Evolutionary conservation across 2,113 vertebrate genomes (phyloP).

Genomic region (Muntiacus muntjak): DNA sequence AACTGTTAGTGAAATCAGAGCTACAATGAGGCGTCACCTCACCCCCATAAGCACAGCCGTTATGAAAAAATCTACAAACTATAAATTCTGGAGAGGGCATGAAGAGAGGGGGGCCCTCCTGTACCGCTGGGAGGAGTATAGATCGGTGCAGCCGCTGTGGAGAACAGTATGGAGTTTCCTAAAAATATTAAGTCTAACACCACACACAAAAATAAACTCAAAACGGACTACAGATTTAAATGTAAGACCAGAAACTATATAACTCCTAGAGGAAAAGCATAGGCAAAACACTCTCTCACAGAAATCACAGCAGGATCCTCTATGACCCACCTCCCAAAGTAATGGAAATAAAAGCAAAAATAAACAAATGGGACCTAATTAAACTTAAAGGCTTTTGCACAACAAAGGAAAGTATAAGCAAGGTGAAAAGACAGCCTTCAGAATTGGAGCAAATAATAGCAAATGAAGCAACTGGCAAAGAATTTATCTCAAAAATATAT

Average conservation of each 20-base stretch:
- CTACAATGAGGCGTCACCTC: not conserved
- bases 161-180: not conserved
- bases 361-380: not conserved
- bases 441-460: not conserved
- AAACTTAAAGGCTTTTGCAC: not conserved
- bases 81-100: not conserved
- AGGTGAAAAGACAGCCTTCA: not conserved
- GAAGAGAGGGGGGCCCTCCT: not conserved
- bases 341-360: not conserved
- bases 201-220: not conserved
- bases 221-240: not conserved
- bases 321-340: not conserved
- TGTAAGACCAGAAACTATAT: not conserved
- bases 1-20: not conserved
- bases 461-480: not conserved
- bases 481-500: not conserved
- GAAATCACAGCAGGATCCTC: not conserved
- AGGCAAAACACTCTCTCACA: not conserved
- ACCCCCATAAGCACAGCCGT: too few species aligned
- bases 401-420: not conserved
- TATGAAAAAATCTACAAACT: not conserved
- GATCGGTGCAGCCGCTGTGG: rapidly evolving
- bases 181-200: not conserved
- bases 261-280: not conserved
- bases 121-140: rapidly evolving